These are phyloP conservation scores for Spodoptera litura DNA, from an alignment of 1,140 invertebrate species.

Conservation along the genomic window DNA sequence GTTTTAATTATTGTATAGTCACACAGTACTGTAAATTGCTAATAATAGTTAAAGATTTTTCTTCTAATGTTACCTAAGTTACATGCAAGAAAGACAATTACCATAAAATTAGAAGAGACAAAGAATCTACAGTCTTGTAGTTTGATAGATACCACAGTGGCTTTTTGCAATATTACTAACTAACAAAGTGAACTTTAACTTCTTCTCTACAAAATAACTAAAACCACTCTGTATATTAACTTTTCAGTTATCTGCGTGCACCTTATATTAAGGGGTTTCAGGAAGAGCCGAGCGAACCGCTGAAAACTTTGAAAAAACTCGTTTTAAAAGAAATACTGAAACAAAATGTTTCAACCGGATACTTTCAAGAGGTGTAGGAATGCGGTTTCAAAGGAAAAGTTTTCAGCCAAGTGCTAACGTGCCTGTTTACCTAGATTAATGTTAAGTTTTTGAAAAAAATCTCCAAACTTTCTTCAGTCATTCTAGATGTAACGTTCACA, in stretches of 20 bases:
- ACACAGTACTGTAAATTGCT: no score
- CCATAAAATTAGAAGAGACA: not conserved
- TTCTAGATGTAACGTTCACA: no score
- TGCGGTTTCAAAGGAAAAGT: slow-evolving; percentile 43
- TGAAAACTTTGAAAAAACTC: slow-evolving; percentile 43
- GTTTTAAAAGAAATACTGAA: slow-evolving; percentile 34
- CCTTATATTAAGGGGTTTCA: slow-evolving; percentile 35
- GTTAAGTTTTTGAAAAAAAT: not conserved
- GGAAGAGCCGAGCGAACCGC: slow-evolving; percentile 7
- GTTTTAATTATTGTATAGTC: no score
- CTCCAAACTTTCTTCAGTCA: no score
- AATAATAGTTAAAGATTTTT: no score
- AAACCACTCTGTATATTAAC: slow-evolving; percentile 25
- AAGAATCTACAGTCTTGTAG: no score
- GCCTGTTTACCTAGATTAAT: slow-evolving; percentile 1
- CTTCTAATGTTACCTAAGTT: not conserved
- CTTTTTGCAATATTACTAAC: not conserved
- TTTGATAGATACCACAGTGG: no score
- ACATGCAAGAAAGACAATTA: not conserved
- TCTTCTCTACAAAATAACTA: not conserved
- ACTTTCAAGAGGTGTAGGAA: slow-evolving; percentile 32
- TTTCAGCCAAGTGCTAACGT: slow-evolving; percentile 7
- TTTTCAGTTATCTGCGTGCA: slow-evolving; percentile 37
- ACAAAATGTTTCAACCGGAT: slow-evolving; percentile 42
- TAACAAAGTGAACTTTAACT: not conserved